Evolutionary conservation across 2,113 vertebrate genomes (phyloP).

Genomic region (Synodontis membranacea): DNA sequence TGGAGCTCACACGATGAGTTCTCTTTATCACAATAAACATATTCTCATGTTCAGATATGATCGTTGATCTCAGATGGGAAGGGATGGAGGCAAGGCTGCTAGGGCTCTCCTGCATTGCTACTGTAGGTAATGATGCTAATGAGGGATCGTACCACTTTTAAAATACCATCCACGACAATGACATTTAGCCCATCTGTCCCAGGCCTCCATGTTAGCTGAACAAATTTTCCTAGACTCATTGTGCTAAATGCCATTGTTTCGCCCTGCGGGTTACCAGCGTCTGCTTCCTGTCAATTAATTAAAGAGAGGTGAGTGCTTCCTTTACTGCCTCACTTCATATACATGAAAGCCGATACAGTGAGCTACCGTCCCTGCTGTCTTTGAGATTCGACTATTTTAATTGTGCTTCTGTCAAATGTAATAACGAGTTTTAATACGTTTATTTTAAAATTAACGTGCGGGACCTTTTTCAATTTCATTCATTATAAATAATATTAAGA

Average conservation of each 20-base stretch:
- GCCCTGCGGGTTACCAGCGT: conserved; percentile 3
- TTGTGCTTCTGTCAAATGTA: background rate
- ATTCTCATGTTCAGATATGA: conserved; percentile 5
- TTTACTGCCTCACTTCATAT: background rate
- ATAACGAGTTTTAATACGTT: background rate
- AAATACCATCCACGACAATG: conserved; percentile 48
- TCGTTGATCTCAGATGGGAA: background rate
- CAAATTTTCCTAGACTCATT: background rate
- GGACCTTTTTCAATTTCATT: background rate
- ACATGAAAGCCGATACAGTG: conserved; percentile 32
- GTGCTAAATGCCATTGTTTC: conserved; percentile 43
- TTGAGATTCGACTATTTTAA: background rate
- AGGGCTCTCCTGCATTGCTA: conserved; percentile 5
- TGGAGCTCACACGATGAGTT: background rate
- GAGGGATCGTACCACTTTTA: conserved; percentile 36
- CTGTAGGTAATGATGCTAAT: conserved; percentile 42
- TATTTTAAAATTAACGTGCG: background rate
- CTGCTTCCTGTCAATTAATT: conserved; percentile 49
- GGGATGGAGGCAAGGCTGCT: conserved; percentile 3
- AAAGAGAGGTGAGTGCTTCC: conserved; percentile 24
- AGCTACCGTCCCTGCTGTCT: background rate
- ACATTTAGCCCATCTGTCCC: conserved; percentile 44
- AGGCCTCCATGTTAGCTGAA: conserved; percentile 7
- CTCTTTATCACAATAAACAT: conserved; percentile 20
- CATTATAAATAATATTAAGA: background rate